These are phyloP conservation scores for Threskiornis aethiopicus DNA, from an alignment of 2,797 vertebrate species.

Conservation along the genomic window DNA sequence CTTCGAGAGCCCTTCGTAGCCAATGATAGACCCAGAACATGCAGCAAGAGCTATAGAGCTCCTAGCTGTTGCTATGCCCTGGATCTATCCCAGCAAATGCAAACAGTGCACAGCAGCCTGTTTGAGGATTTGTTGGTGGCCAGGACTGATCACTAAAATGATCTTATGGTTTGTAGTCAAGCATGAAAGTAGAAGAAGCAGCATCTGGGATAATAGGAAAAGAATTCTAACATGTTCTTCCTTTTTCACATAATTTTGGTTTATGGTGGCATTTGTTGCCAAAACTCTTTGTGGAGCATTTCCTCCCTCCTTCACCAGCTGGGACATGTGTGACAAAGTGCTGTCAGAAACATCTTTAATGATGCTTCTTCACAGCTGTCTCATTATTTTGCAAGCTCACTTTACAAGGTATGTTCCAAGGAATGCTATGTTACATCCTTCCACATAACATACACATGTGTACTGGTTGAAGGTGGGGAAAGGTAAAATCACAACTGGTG, in stretches of 20 bases:
- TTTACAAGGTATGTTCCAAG: background rate
- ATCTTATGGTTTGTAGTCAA: background rate
- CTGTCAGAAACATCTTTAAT: background rate
- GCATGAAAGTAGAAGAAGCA: background rate
- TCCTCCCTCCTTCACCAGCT: background rate
- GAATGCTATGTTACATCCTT: background rate
- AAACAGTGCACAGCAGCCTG: background rate
- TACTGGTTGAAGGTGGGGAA: background rate
- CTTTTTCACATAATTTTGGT: background rate
- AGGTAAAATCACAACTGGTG: background rate
- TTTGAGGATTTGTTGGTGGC: background rate
- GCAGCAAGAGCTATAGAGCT: background rate
- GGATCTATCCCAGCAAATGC: background rate
- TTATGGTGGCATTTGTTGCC: background rate
- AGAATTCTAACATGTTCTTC: background rate
- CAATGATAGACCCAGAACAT: background rate
- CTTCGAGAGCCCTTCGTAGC: background rate
- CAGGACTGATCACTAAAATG: background rate
- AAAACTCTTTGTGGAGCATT: background rate
- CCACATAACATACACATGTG: rapidly evolving
- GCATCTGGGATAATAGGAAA: background rate
- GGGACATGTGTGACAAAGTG: background rate
- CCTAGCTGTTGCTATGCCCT: background rate
- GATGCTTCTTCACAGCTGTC: background rate
- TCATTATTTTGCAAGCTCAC: background rate